These are phyloP conservation scores for Argyresthia albistria DNA, from an alignment of 2,888 invertebrate species.

Conservation along the genomic window DNA sequence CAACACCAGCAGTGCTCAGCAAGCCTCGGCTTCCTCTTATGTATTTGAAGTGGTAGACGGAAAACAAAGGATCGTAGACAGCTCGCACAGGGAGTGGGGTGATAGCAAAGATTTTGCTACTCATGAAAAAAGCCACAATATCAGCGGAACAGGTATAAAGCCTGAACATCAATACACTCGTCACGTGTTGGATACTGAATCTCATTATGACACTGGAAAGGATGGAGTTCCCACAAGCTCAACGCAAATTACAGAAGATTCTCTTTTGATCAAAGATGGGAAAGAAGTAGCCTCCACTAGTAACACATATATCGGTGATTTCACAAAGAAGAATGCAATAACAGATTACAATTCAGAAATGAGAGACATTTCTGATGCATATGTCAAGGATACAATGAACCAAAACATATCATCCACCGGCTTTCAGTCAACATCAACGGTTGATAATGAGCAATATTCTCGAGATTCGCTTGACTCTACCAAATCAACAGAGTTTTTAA, in stretches of 20 bases:
- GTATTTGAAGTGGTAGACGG: constrained; percentile 76
- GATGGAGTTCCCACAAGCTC: constrained; percentile 66
- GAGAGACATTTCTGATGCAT: constrained; percentile 33
- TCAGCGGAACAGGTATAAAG: constrained; percentile 67
- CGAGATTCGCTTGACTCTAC: constrained; percentile 36
- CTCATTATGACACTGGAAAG: constrained; percentile 71
- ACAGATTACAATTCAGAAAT: constrained; percentile 37
- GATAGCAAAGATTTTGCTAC: constrained; percentile 61
- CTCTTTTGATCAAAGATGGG: constrained; percentile 51
- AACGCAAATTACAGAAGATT: constrained; percentile 48
- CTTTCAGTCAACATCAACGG: constrained; percentile 30
- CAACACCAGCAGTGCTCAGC: constrained; percentile 69
- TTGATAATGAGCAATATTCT: constrained; percentile 31
- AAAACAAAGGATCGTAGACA: constrained; percentile 72
- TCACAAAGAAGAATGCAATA: constrained; percentile 54
- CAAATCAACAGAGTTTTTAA: constrained; percentile 47
- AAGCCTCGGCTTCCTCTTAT: constrained; percentile 76
- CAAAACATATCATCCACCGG: constrained; percentile 29
- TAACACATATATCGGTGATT: constrained; percentile 57
- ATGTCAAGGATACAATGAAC: constrained; percentile 31
- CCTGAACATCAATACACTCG: constrained; percentile 72
- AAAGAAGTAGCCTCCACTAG: constrained; percentile 58
- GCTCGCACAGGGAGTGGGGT: constrained; percentile 73
- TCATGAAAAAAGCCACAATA: constrained; percentile 67
- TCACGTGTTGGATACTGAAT: constrained; percentile 66